phyloP scores from a whole-genome alignment of 2,797 vertebrate genomes.

The Pseudomugil gertrudae region DNA sequence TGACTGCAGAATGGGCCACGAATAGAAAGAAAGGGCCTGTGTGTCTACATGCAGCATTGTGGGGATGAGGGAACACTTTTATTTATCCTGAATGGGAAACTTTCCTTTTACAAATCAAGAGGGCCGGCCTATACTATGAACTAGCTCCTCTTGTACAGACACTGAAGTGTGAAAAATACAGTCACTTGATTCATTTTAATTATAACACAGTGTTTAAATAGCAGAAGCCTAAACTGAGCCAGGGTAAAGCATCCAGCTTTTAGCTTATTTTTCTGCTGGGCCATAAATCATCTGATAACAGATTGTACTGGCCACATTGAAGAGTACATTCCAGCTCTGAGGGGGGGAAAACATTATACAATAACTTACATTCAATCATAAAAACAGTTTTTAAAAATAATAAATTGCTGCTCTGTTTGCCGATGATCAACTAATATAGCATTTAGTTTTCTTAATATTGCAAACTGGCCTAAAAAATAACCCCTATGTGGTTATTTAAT shows the following conservation, averaged over 20 bases:
- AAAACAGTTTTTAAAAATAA: slow-evolving; percentile 4
- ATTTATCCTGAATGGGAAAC: not conserved
- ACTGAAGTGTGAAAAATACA: not conserved
- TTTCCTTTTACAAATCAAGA: slow-evolving; percentile 17
- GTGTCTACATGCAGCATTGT: slow-evolving; percentile 4
- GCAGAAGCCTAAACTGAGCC: too few species aligned
- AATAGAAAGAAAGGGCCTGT: slow-evolving; percentile 15
- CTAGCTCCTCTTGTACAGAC: not conserved
- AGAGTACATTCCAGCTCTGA: not conserved
- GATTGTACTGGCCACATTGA: not conserved
- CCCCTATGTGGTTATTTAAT: not conserved
- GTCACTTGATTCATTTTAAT: not conserved
- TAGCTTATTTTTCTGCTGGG: not conserved
- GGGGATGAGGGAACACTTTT: not conserved
- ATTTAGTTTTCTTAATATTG: slow-evolving; percentile 3
- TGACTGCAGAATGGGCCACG: slow-evolving; percentile 1
- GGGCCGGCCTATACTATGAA: not conserved
- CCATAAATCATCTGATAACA: not conserved
- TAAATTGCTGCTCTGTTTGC: not conserved
- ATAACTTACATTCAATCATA: not conserved
- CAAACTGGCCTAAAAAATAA: slow-evolving; percentile 4
- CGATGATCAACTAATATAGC: slow-evolving; percentile 2
- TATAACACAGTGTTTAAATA: not conserved
- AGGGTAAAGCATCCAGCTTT: too few species aligned
- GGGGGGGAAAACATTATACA: not conserved